phyloP scores from a whole-genome alignment of 2,797 vertebrate genomes.

The Synaphobranchus kaupii region DNA sequence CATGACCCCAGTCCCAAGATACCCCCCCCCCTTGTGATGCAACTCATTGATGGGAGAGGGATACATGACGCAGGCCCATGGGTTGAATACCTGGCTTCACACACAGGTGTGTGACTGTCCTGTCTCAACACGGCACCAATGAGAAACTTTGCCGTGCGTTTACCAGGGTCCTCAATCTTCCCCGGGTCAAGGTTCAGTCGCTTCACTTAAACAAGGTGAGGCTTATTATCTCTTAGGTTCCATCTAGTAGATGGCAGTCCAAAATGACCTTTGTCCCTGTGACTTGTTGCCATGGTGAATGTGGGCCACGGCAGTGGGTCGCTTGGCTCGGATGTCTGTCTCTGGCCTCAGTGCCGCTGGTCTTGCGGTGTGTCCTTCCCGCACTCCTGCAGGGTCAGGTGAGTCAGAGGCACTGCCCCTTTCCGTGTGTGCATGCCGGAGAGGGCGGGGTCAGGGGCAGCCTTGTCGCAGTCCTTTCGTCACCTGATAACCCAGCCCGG shows the following conservation, averaged over 20 bases:
- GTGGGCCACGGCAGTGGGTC: slow-evolving; percentile 39
- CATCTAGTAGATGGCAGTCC: not conserved
- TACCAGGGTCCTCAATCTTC: not conserved
- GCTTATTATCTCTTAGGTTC: not conserved
- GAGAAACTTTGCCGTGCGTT: not conserved
- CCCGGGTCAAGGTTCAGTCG: not conserved
- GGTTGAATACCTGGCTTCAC: not conserved
- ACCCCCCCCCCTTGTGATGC: not conserved
- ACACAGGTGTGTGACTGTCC: not conserved
- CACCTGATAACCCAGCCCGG: slow-evolving; percentile 73
- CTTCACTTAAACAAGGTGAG: not conserved
- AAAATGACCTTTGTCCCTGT: not conserved
- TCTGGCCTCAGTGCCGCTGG: not conserved
- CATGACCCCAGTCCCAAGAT: no score
- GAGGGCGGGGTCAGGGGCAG: slow-evolving; percentile 69
- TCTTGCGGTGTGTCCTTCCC: no score
- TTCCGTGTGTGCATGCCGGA: not conserved
- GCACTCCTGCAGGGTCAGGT: not conserved
- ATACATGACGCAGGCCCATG: not conserved
- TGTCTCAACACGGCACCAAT: not conserved
- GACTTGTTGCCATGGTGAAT: not conserved
- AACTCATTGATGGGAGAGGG: not conserved
- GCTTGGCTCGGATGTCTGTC: slow-evolving; percentile 27
- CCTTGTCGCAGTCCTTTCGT: slow-evolving; percentile 76
- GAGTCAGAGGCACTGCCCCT: not conserved